A percentile compares a stretch with the other conserved stretches of the same genome.
phyloP scores from a whole-genome alignment of 1,140 invertebrate genomes.

The Polypedilum vanderplanki region DNA sequence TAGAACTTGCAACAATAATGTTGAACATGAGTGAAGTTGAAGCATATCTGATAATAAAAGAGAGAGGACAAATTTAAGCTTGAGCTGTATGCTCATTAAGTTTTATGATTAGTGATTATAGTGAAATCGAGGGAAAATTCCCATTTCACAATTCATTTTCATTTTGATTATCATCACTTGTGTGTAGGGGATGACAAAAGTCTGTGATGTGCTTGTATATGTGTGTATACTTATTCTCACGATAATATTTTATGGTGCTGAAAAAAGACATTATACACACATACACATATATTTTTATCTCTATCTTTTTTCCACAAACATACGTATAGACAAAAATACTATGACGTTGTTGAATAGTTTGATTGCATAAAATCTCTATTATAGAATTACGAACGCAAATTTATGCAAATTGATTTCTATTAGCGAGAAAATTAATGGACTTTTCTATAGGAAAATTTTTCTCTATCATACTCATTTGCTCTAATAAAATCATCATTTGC shows the following conservation, averaged over 20 bases:
- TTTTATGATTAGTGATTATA: slow-evolving; percentile 19
- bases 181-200: background rate
- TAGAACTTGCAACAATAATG: too few relatives aligned
- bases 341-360: background rate
- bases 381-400: slow-evolving; percentile 21
- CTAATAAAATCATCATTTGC: background rate
- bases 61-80: too few relatives aligned
- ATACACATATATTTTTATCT: background rate
- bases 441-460: background rate
- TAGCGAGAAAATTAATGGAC: slow-evolving; percentile 24
- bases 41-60: too few relatives aligned
- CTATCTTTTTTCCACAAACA: too few relatives aligned
- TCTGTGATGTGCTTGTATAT: background rate
- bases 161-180: slow-evolving; percentile 2
- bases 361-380: slow-evolving; percentile 24
- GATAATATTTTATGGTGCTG: background rate
- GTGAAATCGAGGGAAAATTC: background rate
- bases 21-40: too few relatives aligned
- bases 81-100: background rate
- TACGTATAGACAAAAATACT: background rate
- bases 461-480: background rate
- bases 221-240: background rate
- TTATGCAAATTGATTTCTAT: slow-evolving; percentile 26
- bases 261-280: background rate
- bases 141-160: background rate